A percentile compares a stretch with the other conserved stretches of the same genome.
These are phyloP conservation scores for Galerucella calmariensis DNA, from an alignment of 2,888 invertebrate genomes.

Conservation along the genomic window DNA sequence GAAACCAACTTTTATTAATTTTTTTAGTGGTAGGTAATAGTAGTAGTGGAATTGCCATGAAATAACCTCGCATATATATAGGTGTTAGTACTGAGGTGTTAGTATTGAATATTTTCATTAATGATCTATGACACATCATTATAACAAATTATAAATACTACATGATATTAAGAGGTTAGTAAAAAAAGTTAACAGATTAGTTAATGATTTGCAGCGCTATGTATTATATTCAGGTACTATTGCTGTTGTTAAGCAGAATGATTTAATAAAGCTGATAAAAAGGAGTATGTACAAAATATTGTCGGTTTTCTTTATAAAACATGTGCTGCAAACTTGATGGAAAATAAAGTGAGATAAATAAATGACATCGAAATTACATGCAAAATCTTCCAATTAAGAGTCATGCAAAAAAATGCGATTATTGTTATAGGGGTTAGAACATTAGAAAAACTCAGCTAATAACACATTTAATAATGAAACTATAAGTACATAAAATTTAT, in stretches of 20 bases:
- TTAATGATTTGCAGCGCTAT: slow-evolving; percentile 52
- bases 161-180: slow-evolving; percentile 10
- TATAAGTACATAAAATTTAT: not conserved
- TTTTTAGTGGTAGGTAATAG: not conserved
- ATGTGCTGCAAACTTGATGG: slow-evolving; percentile 51
- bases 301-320: slow-evolving; percentile 48
- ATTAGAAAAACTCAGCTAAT: not conserved
- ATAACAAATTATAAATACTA: slow-evolving; percentile 5
- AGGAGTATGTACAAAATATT: slow-evolving; percentile 46
- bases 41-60: not conserved
- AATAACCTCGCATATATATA: slow-evolving; percentile 10
- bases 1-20: not conserved
- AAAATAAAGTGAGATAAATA: slow-evolving; percentile 33
- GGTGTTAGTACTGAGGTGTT: slow-evolving; percentile 17
- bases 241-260: slow-evolving; percentile 53
- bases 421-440: not conserved
- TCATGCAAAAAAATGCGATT: slow-evolving; percentile 22
- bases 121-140: slow-evolving; percentile 27
- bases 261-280: slow-evolving; percentile 30
- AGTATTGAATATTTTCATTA: not conserved
- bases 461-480: not conserved
- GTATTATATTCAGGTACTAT: slow-evolving; percentile 64
- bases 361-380: slow-evolving; percentile 35
- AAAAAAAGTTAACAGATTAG: slow-evolving; percentile 1
- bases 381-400: slow-evolving; percentile 26